phyloP scores from a whole-genome alignment of 2,888 invertebrate genomes.

The Drosophila macrospina region DNA sequence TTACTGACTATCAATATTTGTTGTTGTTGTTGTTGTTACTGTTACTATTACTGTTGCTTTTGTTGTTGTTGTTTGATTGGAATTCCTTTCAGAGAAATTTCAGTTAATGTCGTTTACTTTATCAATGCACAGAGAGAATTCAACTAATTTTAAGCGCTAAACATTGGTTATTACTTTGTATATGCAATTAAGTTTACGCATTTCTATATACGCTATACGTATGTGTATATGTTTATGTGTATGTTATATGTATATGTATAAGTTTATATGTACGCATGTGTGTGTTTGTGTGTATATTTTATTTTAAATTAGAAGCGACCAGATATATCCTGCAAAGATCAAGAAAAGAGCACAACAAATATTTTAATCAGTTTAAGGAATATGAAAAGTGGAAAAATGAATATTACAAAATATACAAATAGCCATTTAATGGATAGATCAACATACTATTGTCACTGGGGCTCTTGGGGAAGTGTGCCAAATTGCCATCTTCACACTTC shows the following conservation, averaged over 20 bases:
- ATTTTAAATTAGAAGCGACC: constrained; percentile 82
- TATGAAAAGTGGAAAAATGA: neutral
- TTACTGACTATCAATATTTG: constrained; percentile 60
- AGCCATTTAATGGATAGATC: constrained; percentile 10
- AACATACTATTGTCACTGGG: constrained; percentile 9
- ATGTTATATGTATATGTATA: constrained; percentile 21
- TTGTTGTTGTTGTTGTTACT: constrained; percentile 24
- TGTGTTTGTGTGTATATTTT: constrained; percentile 61
- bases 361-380: constrained; percentile 18
- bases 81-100: constrained; percentile 58
- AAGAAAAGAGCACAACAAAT: neutral
- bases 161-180: constrained; percentile 66
- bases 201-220: constrained; percentile 54
- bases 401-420: neutral
- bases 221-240: constrained; percentile 35
- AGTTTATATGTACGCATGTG: constrained; percentile 33
- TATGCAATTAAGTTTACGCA: constrained; percentile 51
- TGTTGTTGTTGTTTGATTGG: constrained; percentile 18
- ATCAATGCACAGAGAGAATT: constrained; percentile 64
- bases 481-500: constrained; percentile 63
- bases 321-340: constrained; percentile 80
- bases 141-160: constrained; percentile 76
- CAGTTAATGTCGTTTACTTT: constrained; percentile 25
- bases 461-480: constrained; percentile 17
- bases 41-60: constrained; percentile 9